Conservation (phyloP, 2,797 vertebrate species). For the Schizothorax lantsangensis region DNA sequence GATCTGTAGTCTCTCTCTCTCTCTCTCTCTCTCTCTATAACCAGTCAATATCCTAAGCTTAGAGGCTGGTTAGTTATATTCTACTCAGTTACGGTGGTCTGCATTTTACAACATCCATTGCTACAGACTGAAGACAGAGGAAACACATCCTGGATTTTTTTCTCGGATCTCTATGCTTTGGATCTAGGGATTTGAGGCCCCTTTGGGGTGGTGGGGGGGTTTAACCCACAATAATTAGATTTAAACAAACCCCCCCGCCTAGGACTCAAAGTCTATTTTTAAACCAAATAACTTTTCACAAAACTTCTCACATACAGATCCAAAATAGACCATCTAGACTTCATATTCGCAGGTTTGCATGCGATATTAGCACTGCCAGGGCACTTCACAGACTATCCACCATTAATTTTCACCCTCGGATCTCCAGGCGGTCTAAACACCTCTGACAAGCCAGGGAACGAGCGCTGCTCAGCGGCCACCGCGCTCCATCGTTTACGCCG, state of each 20-base stretch:
- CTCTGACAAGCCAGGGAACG: conserved; percentile 60
- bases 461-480: conserved; percentile 57
- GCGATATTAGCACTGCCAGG: background rate
- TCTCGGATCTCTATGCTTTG: conserved; percentile 44
- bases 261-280: conserved; percentile 46
- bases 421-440: conserved; percentile 58
- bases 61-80: conserved; percentile 58
- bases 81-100: conserved; percentile 47
- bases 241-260: conserved; percentile 55
- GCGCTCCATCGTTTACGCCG: conserved; percentile 16
- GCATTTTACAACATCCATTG: conserved; percentile 46
- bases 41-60: conserved; percentile 43
- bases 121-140: conserved; percentile 36
- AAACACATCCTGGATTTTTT: conserved; percentile 45
- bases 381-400: conserved; percentile 10
- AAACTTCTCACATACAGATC: background rate
- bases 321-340: background rate
- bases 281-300: conserved; percentile 35
- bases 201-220: conserved; percentile 61
- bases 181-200: conserved; percentile 65
- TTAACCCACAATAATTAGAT: conserved; percentile 60
- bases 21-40: conserved; percentile 24
- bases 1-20: conserved; percentile 56
- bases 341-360: background rate
- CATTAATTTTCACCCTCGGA: conserved; percentile 41